Conservation (phyloP, 2,888 invertebrate species). For the Mayetiola destructor region DNA sequence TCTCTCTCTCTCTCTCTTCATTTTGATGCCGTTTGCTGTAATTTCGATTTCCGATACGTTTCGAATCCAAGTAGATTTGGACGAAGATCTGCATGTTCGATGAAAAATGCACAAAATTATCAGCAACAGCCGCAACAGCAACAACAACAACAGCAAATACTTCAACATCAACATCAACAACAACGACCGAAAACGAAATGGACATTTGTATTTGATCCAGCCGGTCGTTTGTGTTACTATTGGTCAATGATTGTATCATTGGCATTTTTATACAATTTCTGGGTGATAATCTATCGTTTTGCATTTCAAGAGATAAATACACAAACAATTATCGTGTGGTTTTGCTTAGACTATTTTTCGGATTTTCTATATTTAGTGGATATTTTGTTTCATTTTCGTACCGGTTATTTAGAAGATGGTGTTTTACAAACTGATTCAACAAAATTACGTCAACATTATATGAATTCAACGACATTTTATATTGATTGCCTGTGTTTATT, state of each 20-base stretch:
- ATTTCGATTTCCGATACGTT: neutral
- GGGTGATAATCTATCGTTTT: constrained; percentile 97
- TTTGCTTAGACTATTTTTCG: constrained; percentile 90
- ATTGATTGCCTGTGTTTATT: constrained; percentile 95
- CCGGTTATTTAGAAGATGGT: constrained; percentile 94
- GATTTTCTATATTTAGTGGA: constrained; percentile 93
- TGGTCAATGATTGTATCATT: constrained; percentile 92
- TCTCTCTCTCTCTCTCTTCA: neutral
- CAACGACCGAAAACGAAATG: constrained; percentile 41
- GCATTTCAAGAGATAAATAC: constrained; percentile 95
- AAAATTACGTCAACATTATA: constrained; percentile 89
- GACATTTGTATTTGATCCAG: constrained; percentile 97
- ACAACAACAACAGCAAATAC: too few species aligned
- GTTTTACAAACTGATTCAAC: constrained; percentile 91
- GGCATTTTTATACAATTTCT: constrained; percentile 92
- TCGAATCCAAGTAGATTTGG: constrained; percentile 21
- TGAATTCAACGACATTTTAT: constrained; percentile 95
- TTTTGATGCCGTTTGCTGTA: neutral
- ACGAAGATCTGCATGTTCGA: constrained; percentile 22
- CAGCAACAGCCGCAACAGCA: neutral
- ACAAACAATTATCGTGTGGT: constrained; percentile 87
- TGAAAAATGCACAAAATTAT: constrained; percentile 16
- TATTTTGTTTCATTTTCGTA: constrained; percentile 93
- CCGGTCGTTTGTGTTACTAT: constrained; percentile 89
- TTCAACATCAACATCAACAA: too few species aligned